Evolutionary conservation across 2,113 vertebrate species (phyloP).

Genomic region (Egretta garzetta): DNA sequence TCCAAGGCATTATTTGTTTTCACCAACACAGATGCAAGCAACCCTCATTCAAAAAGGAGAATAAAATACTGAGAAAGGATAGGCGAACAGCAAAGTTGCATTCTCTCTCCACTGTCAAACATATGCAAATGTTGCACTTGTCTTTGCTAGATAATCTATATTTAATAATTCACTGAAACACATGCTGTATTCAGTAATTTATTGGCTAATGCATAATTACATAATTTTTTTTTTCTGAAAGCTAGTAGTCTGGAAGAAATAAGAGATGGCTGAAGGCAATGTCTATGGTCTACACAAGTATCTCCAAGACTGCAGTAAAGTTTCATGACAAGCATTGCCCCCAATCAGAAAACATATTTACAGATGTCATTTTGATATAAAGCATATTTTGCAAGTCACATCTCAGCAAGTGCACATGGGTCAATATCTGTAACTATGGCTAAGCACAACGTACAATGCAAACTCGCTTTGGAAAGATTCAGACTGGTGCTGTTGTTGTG

Average conservation of each 20-base stretch:
- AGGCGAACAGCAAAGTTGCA: background rate
- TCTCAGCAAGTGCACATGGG: background rate
- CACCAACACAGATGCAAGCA: background rate
- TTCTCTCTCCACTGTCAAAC: background rate
- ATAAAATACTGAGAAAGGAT: background rate
- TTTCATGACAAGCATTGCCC: background rate
- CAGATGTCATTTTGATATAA: background rate
- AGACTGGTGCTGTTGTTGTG: background rate
- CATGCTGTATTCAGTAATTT: background rate
- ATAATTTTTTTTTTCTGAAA: background rate
- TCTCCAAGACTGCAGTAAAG: background rate
- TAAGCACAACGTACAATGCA: background rate
- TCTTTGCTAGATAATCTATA: background rate
- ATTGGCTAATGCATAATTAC: background rate
- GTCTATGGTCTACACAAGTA: background rate
- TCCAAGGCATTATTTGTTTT: background rate
- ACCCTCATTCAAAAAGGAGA: background rate
- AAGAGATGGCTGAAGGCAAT: background rate
- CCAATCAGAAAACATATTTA: rapidly evolving
- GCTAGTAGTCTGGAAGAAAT: background rate
- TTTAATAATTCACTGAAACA: background rate
- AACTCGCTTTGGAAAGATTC: background rate
- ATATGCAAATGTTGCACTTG: background rate
- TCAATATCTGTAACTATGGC: background rate
- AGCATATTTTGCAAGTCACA: background rate